Conservation (phyloP, 1,140 invertebrate genomes). For the Drosophila equinoxialis region DNA sequence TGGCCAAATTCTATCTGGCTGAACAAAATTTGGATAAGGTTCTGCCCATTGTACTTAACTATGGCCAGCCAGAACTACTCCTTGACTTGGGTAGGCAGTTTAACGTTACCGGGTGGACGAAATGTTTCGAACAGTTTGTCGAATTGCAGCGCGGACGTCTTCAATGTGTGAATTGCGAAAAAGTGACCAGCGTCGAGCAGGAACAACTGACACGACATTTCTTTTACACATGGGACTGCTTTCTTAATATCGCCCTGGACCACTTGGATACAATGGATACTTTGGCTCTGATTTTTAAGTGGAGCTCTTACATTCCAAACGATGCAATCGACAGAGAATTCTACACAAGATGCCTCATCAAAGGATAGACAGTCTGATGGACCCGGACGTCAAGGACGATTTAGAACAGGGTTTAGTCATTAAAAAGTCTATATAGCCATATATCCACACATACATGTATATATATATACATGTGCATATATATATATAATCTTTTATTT, state of each 20-base stretch:
- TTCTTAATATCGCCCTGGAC: constrained; percentile 73
- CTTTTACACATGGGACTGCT: constrained; percentile 82
- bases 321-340: constrained; percentile 82
- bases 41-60: constrained; percentile 74
- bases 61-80: constrained; percentile 67
- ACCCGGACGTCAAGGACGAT: neutral
- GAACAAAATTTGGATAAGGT: constrained; percentile 78
- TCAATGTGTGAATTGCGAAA: constrained; percentile 73
- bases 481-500: constrained; percentile 43
- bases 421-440: constrained; percentile 8
- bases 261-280: constrained; percentile 70
- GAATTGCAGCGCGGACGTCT: constrained; percentile 72
- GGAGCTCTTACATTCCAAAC: constrained; percentile 79
- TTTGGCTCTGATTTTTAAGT: constrained; percentile 73
- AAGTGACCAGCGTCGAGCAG: constrained; percentile 65
- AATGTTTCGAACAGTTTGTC: constrained; percentile 78
- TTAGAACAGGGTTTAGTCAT: constrained; percentile 21
- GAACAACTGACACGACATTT: constrained; percentile 73
- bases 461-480: neutral
- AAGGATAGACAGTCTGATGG: constrained; percentile 43
- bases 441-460: neutral
- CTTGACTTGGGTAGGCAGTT: constrained; percentile 68
- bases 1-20: constrained; percentile 77
- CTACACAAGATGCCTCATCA: constrained; percentile 74
- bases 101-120: constrained; percentile 64